These are phyloP conservation scores for Torymus aiolomorphi DNA, from an alignment of 2,888 invertebrate species.

Conservation along the genomic window DNA sequence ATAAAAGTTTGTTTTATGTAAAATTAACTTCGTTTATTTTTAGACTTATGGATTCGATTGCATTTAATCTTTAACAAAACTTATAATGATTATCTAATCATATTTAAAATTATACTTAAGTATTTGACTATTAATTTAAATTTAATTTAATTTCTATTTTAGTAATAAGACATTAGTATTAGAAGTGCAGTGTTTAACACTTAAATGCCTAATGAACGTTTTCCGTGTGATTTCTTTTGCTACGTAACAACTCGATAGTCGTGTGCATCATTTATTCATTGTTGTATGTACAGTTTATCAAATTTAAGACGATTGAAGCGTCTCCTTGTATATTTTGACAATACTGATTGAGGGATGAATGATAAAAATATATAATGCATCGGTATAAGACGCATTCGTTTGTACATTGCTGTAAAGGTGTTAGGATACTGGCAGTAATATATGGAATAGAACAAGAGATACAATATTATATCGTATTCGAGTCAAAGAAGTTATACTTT, in stretches of 20 bases:
- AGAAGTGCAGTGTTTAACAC: constrained; percentile 19
- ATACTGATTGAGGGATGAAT: constrained; percentile 64
- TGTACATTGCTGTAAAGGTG: constrained; percentile 56
- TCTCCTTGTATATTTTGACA: constrained; percentile 73
- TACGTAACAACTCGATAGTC: constrained; percentile 47
- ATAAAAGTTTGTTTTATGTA: too few relatives aligned
- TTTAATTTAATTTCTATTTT: constrained; percentile 35
- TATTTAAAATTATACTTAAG: background rate
- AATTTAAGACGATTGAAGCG: constrained; percentile 46
- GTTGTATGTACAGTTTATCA: constrained; percentile 63
- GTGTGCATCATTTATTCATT: constrained; percentile 66
- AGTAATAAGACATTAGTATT: constrained; percentile 25
- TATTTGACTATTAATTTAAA: constrained; percentile 6
- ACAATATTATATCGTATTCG: constrained; percentile 37
- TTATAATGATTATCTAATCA: background rate
- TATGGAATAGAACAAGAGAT: constrained; percentile 27
- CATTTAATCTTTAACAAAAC: background rate
- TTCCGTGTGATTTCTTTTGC: constrained; percentile 39
- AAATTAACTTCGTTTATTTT: too few relatives aligned
- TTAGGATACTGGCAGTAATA: constrained; percentile 34
- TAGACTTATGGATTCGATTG: background rate
- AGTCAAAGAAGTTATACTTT: constrained; percentile 55
- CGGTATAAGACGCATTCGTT: constrained; percentile 40
- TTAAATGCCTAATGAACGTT: constrained; percentile 24
- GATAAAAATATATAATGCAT: constrained; percentile 38